Evolutionary conservation across 2,113 vertebrate genomes (phyloP).

Genomic region (Hylia prasina): DNA sequence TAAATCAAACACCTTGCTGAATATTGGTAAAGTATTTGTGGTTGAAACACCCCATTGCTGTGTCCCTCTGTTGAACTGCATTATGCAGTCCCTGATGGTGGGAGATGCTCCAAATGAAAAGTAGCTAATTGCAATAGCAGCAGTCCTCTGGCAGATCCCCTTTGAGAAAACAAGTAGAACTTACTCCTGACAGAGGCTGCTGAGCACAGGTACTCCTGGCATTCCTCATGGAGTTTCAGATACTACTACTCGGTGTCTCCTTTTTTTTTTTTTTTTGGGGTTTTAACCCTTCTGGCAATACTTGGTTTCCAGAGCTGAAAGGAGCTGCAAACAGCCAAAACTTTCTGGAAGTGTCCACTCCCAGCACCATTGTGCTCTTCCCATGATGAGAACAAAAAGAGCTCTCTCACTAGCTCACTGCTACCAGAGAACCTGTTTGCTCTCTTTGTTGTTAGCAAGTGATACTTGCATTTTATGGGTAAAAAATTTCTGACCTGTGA

Average conservation of each 20-base stretch:
- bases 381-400: background rate
- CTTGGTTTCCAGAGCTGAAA: background rate
- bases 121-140: background rate
- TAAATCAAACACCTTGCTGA: background rate
- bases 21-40: background rate
- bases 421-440: background rate
- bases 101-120: background rate
- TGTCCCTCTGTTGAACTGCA: background rate
- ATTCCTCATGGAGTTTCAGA: background rate
- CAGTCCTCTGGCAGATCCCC: background rate
- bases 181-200: background rate
- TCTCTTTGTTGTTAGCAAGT: background rate
- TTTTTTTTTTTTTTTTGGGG: accelerated
- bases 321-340: background rate
- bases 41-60: background rate
- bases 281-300: background rate
- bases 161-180: background rate
- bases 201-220: background rate
- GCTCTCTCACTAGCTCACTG: background rate
- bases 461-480: background rate
- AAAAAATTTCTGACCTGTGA: background rate
- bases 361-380: background rate
- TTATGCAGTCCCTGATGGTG: background rate
- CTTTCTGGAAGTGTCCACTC: background rate
- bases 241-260: background rate